Conservation (phyloP, 2,797 vertebrate genomes). For the Oceanodroma leucorhoa region DNA sequence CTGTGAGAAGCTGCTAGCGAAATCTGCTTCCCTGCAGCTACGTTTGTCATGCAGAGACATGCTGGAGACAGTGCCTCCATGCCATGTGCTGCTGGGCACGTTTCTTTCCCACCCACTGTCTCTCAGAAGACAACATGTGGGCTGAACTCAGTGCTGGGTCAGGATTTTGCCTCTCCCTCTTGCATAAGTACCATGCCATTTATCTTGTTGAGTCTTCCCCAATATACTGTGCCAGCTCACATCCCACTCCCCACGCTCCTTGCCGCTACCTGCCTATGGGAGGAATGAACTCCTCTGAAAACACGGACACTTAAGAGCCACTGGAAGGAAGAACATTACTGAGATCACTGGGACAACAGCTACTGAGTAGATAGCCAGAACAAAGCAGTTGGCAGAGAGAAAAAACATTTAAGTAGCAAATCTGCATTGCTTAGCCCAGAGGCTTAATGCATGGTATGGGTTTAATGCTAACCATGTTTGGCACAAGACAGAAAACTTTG, state of each 20-base stretch:
- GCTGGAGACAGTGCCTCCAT: accelerated
- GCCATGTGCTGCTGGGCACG: accelerated
- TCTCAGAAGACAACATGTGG: neutral
- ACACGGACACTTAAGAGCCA: neutral
- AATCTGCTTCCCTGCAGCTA: neutral
- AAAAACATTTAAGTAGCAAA: neutral
- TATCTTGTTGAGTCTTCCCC: neutral
- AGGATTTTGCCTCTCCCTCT: neutral
- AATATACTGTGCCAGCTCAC: neutral
- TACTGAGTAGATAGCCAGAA: neutral
- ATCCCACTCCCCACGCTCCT: accelerated
- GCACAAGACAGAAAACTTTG: neutral
- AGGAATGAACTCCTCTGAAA: neutral
- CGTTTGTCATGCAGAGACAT: accelerated
- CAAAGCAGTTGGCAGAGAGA: neutral
- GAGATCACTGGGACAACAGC: neutral
- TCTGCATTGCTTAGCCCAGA: neutral
- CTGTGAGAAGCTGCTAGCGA: neutral
- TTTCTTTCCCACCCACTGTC: neutral
- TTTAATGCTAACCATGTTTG: neutral
- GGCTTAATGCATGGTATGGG: neutral
- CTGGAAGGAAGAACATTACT: neutral
- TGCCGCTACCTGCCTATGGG: neutral
- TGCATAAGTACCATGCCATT: neutral
- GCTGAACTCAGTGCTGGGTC: neutral